These are phyloP conservation scores for Cassiopea andromeda DNA, from an alignment of 30 jellyfish, hydroid and myxozoan genomes.

Conservation along the genomic window DNA sequence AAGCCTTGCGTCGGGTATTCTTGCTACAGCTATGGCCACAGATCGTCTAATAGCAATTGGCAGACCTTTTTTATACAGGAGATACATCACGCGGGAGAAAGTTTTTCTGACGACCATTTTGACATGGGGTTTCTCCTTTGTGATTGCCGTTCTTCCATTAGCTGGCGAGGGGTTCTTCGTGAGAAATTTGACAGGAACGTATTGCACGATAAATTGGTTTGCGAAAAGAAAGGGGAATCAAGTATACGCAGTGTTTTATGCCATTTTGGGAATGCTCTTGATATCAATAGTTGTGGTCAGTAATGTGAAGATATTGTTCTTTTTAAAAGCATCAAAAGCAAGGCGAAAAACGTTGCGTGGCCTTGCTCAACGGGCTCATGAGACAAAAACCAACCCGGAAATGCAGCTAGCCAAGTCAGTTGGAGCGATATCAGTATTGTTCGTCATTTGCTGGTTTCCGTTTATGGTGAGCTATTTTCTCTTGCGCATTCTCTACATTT, in stretches of 20 bases:
- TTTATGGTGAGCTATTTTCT: constrained; percentile 59
- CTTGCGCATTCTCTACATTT: neutral
- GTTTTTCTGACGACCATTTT: constrained; percentile 31
- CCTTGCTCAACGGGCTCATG: constrained; percentile 11
- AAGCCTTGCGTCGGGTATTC: constrained; percentile 73
- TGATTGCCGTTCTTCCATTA: constrained; percentile 51
- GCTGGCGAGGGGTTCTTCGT: constrained; percentile 69
- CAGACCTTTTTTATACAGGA: constrained; percentile 61
- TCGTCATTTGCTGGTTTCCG: constrained; percentile 74
- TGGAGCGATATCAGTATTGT: constrained; percentile 56
- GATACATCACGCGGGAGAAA: constrained; percentile 36
- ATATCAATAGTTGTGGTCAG: constrained; percentile 48
- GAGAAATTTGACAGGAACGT: constrained; percentile 69
- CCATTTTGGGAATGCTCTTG: constrained; percentile 49
- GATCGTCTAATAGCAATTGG: constrained; percentile 66
- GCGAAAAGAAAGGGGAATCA: constrained; percentile 55
- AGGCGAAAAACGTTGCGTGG: constrained; percentile 41
- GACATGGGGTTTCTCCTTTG: constrained; percentile 42
- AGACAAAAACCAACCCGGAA: constrained; percentile 34
- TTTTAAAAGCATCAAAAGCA: constrained; percentile 13
- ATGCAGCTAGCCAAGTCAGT: constrained; percentile 68
- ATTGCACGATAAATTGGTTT: constrained; percentile 76
- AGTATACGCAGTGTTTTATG: constrained; percentile 62
- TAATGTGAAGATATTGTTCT: constrained; percentile 28
- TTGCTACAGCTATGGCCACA: constrained; percentile 71